phyloP scores from a whole-genome alignment of 2,113 vertebrate species.

The Ictidomys tridecemlineatus region DNA sequence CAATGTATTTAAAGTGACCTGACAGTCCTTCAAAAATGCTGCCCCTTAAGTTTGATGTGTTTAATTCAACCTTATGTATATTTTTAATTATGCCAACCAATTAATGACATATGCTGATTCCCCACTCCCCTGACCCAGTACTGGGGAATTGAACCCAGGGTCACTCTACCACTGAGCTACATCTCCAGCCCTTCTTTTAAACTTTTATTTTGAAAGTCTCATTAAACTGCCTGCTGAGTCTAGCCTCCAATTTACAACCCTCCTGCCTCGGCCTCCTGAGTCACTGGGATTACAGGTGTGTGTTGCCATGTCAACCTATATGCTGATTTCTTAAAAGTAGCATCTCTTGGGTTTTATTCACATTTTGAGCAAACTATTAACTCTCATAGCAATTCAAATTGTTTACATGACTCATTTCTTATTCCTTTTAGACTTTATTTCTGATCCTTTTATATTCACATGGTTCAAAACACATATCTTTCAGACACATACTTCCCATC shows the following conservation, averaged over 20 bases:
- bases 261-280: too few relatives aligned
- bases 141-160: neutral
- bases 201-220: too few relatives aligned
- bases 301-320: neutral
- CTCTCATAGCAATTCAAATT: neutral
- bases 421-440: constrained; percentile 8
- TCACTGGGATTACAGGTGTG: too few relatives aligned
- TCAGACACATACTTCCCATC: neutral
- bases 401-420: constrained; percentile 19
- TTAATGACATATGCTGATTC: constrained; percentile 13
- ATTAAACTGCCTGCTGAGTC: too few relatives aligned
- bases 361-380: constrained; percentile 49
- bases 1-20: neutral
- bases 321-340: constrained; percentile 19
- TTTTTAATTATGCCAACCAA: constrained; percentile 31
- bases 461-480: constrained; percentile 7
- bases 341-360: constrained; percentile 13
- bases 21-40: neutral
- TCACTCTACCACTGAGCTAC: too few relatives aligned
- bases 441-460: constrained; percentile 14
- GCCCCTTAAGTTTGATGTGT: neutral
- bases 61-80: constrained; percentile 2
- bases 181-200: too few relatives aligned
- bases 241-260: too few relatives aligned
- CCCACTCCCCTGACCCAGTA: neutral